phyloP scores from a whole-genome alignment of 1,140 invertebrate species.

The Leptinotarsa defecta region DNA sequence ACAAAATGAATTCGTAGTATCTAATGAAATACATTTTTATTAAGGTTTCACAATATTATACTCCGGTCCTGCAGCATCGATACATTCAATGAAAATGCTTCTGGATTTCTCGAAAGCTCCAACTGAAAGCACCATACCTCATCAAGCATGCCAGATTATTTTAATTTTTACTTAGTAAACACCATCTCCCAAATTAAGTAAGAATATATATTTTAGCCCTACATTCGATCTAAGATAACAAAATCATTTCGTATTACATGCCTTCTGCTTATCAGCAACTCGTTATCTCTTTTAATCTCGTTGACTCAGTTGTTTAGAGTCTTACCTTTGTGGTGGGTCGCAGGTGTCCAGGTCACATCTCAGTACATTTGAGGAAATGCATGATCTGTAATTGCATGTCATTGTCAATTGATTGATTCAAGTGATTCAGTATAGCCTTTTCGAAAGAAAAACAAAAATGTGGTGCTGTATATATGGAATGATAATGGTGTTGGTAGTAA shows the following conservation, averaged over 20 bases:
- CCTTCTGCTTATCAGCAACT: neutral
- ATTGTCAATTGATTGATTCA: neutral
- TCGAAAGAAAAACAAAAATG: neutral
- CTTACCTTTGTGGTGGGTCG: neutral
- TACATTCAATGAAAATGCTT: too few relatives aligned
- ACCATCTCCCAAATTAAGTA: too few relatives aligned
- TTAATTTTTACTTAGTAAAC: too few relatives aligned
- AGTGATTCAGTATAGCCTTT: neutral
- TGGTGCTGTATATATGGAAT: neutral
- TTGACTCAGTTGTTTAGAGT: neutral
- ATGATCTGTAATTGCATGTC: neutral
- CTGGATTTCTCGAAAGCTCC: too few relatives aligned
- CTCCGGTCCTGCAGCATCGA: too few relatives aligned
- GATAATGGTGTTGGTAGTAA: neutral
- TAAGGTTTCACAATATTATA: too few relatives aligned
- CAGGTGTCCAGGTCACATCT: neutral
- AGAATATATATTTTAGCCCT: neutral
- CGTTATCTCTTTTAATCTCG: neutral
- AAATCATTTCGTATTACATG: neutral
- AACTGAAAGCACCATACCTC: too few relatives aligned
- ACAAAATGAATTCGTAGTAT: too few relatives aligned
- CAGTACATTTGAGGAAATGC: neutral
- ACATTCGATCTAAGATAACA: neutral
- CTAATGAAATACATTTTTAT: too few relatives aligned
- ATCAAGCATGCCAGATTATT: too few relatives aligned